These are phyloP conservation scores for Cuniculus paca DNA, from an alignment of 2,797 vertebrate genomes.

Conservation along the genomic window DNA sequence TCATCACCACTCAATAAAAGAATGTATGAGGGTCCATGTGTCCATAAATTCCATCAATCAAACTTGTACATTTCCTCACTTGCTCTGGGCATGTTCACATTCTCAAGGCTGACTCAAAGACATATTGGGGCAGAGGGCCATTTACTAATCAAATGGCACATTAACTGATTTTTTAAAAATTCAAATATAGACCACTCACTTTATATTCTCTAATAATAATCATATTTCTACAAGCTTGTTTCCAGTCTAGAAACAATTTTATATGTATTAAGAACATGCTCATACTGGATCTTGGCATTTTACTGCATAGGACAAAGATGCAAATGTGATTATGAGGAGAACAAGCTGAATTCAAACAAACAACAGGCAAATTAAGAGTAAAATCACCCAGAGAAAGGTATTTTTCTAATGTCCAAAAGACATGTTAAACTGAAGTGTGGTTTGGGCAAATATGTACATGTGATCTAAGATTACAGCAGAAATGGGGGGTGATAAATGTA, in stretches of 20 bases:
- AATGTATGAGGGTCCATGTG: not conserved
- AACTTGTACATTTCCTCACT: not conserved
- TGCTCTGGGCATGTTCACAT: not conserved
- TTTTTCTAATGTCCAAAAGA: constrained; percentile 39
- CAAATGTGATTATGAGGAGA: not conserved
- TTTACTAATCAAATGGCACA: constrained; percentile 49
- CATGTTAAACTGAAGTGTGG: not conserved
- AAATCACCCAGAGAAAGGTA: constrained; percentile 29
- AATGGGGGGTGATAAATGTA: not conserved
- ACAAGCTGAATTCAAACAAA: constrained; percentile 40
- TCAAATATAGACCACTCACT: constrained; percentile 7
- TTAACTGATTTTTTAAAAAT: constrained; percentile 59
- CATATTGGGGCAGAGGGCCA: not conserved
- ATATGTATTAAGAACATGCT: constrained; percentile 35
- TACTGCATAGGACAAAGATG: not conserved
- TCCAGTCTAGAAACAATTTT: constrained; percentile 42
- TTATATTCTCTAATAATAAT: constrained; percentile 33
- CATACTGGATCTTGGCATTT: constrained; percentile 55
- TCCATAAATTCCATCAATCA: not conserved
- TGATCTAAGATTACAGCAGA: not conserved
- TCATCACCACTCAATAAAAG: constrained; percentile 47
- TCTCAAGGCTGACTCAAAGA: constrained; percentile 38
- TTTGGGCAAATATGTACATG: constrained; percentile 3
- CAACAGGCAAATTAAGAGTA: constrained; percentile 34
- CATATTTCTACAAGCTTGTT: constrained; percentile 59